Conservation (phyloP, 2,113 vertebrate genomes). For the Tachysurus fulvidraco region DNA sequence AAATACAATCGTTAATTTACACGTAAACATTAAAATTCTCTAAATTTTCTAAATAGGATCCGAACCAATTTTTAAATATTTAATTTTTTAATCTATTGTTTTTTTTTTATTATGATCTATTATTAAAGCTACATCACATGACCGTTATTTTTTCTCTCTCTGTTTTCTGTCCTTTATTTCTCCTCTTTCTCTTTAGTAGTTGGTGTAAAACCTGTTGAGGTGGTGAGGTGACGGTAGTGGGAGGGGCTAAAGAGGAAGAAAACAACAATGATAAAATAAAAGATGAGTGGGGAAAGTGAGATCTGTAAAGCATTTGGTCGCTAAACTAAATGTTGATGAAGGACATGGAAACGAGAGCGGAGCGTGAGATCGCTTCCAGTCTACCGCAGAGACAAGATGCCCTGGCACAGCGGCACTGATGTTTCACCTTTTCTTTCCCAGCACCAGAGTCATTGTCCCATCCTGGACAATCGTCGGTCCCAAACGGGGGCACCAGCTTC, state of each 20-base stretch:
- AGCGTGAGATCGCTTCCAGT: constrained; percentile 29
- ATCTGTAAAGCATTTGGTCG: neutral
- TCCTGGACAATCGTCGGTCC: constrained; percentile 69
- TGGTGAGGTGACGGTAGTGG: neutral
- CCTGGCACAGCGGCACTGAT: neutral
- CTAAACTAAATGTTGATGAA: constrained; percentile 19
- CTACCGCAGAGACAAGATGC: neutral
- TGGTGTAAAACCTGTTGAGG: too few species aligned
- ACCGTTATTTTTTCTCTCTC: neutral
- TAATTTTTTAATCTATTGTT: neutral
- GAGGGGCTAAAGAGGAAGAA: neutral
- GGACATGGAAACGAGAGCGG: constrained; percentile 7
- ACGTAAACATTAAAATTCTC: neutral
- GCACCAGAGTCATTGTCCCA: constrained; percentile 67
- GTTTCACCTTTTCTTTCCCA: constrained; percentile 73
- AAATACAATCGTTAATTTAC: neutral
- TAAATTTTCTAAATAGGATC: too few species aligned
- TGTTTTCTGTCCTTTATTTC: neutral
- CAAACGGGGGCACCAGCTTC: constrained; percentile 71
- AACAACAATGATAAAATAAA: neutral
- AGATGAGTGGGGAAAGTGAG: neutral
- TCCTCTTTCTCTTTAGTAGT: neutral
- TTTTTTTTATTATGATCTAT: neutral
- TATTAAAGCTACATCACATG: neutral
- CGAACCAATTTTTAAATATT: neutral